Conservation (phyloP, 2,113 vertebrate genomes). For the Sturnus vulgaris region DNA sequence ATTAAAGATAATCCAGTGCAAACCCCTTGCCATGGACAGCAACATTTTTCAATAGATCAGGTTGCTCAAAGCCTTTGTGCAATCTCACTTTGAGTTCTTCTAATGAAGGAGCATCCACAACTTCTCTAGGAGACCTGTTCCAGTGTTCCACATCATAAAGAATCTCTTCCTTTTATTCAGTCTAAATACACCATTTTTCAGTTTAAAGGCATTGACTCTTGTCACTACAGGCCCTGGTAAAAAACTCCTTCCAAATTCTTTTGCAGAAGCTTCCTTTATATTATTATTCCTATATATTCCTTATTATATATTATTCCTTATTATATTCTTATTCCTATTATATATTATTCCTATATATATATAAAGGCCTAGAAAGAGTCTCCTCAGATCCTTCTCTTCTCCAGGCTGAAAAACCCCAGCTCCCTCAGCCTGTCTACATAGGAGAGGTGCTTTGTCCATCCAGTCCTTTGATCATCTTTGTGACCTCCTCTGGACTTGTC, state of each 20-base stretch:
- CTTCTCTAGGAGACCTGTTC: not conserved
- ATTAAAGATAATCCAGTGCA: not conserved
- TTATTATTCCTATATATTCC: no score
- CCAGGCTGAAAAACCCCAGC: not conserved
- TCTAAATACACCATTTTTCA: not conserved
- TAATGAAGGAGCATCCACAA: not conserved
- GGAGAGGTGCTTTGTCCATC: not conserved
- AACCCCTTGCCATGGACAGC: not conserved
- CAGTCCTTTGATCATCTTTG: not conserved
- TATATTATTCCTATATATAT: no score
- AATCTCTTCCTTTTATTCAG: not conserved
- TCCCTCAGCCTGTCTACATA: not conserved
- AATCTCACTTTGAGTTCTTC: not conserved
- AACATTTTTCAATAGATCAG: not conserved
- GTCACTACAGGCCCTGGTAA: not conserved
- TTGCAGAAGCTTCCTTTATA: not conserved
- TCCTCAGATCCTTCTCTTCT: not conserved
- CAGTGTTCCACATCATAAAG: not conserved
- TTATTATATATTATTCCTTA: no score
- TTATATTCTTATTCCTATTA: no score
- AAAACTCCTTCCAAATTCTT: not conserved
- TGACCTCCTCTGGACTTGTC: not conserved
- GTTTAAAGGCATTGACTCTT: not conserved
- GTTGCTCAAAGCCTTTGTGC: not conserved
- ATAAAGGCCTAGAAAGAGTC: not conserved